Evolutionary conservation across 2,113 vertebrate genomes (phyloP).

Genomic region (Lipotes vexillifer): DNA sequence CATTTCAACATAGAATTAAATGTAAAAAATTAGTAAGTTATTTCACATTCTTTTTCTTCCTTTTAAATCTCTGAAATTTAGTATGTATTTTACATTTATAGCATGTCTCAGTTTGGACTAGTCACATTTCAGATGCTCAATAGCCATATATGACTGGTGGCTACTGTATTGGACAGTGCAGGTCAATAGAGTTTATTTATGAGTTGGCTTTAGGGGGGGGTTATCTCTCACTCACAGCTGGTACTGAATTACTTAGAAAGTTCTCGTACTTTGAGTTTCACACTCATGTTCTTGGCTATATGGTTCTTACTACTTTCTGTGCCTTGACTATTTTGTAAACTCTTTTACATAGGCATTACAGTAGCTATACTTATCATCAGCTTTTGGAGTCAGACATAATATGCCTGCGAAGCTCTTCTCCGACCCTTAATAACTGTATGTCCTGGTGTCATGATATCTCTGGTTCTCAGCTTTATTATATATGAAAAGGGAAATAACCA

Average conservation of each 20-base stretch:
- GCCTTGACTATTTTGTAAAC: background rate
- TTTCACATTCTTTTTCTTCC: background rate
- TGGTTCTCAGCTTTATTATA: background rate
- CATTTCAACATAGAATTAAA: background rate
- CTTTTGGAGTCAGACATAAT: background rate
- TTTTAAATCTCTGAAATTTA: constrained; percentile 19
- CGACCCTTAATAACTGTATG: background rate
- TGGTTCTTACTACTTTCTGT: background rate
- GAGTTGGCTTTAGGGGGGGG: background rate
- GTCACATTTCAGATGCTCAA: background rate
- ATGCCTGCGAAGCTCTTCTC: background rate
- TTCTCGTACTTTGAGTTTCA: background rate
- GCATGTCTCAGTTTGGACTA: background rate
- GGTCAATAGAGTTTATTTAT: background rate
- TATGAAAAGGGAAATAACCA: background rate
- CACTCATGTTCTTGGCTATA: background rate
- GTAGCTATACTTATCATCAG: background rate
- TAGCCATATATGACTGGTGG: background rate
- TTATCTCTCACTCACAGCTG: background rate
- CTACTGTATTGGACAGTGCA: background rate
- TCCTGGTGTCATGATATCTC: background rate
- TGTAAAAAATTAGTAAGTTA: background rate
- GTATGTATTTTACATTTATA: background rate
- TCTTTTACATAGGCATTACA: background rate
- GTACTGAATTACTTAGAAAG: background rate